A percentile compares a stretch with the other conserved stretches of the same genome.
These are phyloP conservation scores for Drosophila micromelanica DNA, from an alignment of 1,140 invertebrate genomes.

Conservation along the genomic window DNA sequence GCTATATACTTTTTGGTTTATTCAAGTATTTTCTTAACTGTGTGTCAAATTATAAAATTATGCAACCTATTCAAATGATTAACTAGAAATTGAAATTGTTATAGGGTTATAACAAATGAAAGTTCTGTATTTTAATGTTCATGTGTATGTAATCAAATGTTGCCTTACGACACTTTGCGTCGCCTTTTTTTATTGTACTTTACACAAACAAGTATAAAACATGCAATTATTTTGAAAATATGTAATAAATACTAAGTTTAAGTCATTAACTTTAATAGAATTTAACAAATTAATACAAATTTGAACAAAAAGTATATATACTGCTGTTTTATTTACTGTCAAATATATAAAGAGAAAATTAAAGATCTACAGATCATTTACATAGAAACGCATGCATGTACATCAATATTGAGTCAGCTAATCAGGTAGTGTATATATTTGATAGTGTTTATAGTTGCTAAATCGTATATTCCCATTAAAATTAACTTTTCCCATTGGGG, in stretches of 20 bases:
- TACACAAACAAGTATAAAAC: constrained; percentile 26
- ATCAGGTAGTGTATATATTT: no score
- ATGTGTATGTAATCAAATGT: constrained; percentile 26
- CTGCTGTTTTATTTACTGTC: neutral
- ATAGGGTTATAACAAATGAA: constrained; percentile 20
- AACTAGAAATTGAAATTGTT: constrained; percentile 9
- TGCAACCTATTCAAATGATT: constrained; percentile 29
- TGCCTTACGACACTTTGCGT: constrained; percentile 29
- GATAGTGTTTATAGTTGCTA: no score
- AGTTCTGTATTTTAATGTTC: constrained; percentile 12
- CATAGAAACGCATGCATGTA: no score
- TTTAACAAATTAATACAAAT: constrained; percentile 62
- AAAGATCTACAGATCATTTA: no score
- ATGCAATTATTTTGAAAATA: constrained; percentile 41
- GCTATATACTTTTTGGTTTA: constrained; percentile 14
- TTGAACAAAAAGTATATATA: constrained; percentile 3
- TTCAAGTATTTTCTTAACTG: constrained; percentile 30
- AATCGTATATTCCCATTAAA: no score
- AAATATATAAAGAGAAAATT: neutral
- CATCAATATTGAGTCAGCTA: no score
- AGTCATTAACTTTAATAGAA: constrained; percentile 79
- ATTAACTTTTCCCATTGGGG: no score
- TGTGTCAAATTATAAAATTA: constrained; percentile 43
- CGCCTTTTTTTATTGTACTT: constrained; percentile 25
- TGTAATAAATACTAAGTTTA: constrained; percentile 64